phyloP scores from a whole-genome alignment of 2,797 vertebrate species.

The Numenius phaeopus region DNA sequence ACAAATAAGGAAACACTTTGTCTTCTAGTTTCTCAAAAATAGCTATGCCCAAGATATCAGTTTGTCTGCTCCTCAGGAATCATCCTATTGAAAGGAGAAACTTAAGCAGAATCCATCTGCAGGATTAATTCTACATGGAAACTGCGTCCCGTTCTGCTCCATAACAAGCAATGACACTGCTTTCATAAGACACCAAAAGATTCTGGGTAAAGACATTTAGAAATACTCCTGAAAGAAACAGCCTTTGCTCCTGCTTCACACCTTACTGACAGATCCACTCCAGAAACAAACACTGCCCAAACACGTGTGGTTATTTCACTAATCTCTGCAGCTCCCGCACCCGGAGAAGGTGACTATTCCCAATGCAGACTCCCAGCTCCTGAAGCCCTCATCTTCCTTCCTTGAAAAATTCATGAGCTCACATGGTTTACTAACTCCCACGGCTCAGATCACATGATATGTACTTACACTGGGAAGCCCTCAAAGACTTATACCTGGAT shows the following conservation, averaged over 20 bases:
- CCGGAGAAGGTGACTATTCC: background rate
- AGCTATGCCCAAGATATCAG: background rate
- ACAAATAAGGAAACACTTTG: background rate
- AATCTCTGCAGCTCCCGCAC: background rate
- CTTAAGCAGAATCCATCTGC: background rate
- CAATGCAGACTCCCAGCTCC: background rate
- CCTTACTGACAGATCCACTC: background rate
- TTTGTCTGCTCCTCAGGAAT: background rate
- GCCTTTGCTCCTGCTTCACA: background rate
- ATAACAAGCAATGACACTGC: background rate
- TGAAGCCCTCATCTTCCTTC: background rate
- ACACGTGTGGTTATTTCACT: accelerated
- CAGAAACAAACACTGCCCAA: background rate
- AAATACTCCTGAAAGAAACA: background rate
- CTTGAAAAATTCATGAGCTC: background rate
- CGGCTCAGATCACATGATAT: background rate
- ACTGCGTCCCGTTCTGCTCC: background rate
- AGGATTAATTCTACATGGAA: background rate
- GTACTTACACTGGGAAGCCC: background rate
- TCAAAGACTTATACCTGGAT: background rate
- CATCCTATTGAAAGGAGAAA: background rate
- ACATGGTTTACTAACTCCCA: background rate
- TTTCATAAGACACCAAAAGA: background rate
- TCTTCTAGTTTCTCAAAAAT: background rate
- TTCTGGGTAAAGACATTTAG: background rate